These are phyloP conservation scores for Poecilia velifera DNA, from an alignment of 2,797 vertebrate genomes.

Conservation along the genomic window DNA sequence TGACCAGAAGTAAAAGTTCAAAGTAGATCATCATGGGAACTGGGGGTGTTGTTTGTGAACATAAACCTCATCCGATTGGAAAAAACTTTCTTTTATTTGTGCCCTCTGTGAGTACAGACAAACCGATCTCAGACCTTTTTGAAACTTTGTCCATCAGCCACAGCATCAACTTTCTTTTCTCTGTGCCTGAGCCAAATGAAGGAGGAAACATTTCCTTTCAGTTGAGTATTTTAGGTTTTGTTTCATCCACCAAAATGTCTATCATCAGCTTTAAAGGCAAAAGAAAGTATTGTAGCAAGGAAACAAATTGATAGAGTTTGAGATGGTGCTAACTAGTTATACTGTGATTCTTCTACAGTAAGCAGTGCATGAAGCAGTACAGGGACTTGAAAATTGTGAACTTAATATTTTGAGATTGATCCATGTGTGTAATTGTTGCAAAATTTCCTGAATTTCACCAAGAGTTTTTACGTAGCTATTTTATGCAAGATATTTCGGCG, in stretches of 20 bases:
- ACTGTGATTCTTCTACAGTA: neutral
- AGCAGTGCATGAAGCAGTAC: neutral
- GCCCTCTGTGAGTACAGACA: neutral
- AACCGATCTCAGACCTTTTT: neutral
- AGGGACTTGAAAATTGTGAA: neutral
- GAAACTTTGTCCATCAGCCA: neutral
- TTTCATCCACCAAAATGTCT: neutral
- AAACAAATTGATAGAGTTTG: neutral
- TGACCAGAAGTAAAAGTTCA: neutral
- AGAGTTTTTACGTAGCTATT: neutral
- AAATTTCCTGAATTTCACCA: neutral
- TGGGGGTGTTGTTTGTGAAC: neutral
- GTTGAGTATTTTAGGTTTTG: neutral
- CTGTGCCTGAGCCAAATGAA: neutral
- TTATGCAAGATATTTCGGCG: too few species aligned
- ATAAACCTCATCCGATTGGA: neutral
- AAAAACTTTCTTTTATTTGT: neutral
- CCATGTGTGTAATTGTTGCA: neutral
- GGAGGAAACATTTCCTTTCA: neutral
- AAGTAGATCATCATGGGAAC: neutral
- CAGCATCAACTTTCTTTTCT: neutral
- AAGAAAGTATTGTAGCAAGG: neutral
- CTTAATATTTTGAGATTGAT: neutral
- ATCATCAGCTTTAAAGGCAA: neutral
- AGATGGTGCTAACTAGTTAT: neutral